phyloP scores from a whole-genome alignment of 2,888 invertebrate species.

The Dolichomitus sp. region DNA sequence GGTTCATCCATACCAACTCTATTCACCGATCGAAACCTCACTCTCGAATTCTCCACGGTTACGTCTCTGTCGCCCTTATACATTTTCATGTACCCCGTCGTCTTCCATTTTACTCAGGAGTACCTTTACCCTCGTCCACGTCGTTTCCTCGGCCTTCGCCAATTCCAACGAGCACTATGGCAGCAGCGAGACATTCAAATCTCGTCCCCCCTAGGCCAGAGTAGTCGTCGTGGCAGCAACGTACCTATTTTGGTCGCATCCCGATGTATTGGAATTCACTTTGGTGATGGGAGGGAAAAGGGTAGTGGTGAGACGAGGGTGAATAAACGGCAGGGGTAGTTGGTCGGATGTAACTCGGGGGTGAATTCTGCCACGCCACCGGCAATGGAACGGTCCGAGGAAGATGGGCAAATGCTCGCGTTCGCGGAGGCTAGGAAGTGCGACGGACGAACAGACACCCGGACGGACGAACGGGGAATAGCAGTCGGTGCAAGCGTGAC shows the following conservation, averaged over 20 bases:
- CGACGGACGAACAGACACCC: slow-evolving; percentile 38
- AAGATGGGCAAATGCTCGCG: slow-evolving; percentile 38
- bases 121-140: slow-evolving; percentile 66
- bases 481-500: slow-evolving; percentile 35
- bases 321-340: slow-evolving; percentile 48
- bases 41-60: slow-evolving; percentile 4
- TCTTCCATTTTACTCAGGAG: slow-evolving; percentile 16
- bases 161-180: slow-evolving; percentile 66
- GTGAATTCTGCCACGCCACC: slow-evolving; percentile 24
- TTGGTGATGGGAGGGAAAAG: slow-evolving; percentile 65
- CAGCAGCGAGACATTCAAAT: slow-evolving; percentile 78
- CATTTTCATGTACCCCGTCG: slow-evolving; percentile 14
- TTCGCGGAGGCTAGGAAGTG: slow-evolving; percentile 39
- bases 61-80: slow-evolving; percentile 1
- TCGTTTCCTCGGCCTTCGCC: slow-evolving; percentile 68
- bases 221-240: slow-evolving; percentile 56
- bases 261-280: slow-evolving; percentile 80
- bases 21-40: slow-evolving; percentile 6
- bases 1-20: slow-evolving; percentile 22
- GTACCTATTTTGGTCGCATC: slow-evolving; percentile 76
- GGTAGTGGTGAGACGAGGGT: slow-evolving; percentile 55
- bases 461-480: slow-evolving; percentile 60
- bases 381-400: slow-evolving; percentile 25
- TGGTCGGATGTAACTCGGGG: slow-evolving; percentile 27
- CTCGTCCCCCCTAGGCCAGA: slow-evolving; percentile 66